Evolutionary conservation across 2,888 invertebrate genomes (phyloP).

Genomic region (Orthosia gothica): DNA sequence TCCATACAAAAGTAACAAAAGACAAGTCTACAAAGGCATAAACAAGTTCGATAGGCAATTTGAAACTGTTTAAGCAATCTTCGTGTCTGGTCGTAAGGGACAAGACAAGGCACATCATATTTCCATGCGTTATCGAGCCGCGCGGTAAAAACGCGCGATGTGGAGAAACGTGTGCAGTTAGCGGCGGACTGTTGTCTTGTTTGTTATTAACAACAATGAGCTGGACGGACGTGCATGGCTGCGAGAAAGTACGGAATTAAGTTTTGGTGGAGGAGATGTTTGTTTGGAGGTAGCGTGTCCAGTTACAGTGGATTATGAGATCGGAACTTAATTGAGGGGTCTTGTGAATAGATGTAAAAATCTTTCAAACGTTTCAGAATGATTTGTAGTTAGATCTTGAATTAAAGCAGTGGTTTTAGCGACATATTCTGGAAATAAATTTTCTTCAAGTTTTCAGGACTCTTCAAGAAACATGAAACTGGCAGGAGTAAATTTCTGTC

Average conservation of each 20-base stretch:
- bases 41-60: conserved; percentile 68
- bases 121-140: conserved; percentile 73
- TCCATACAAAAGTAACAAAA: conserved; percentile 54
- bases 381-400: too few species aligned
- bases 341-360: background rate
- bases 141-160: conserved; percentile 72
- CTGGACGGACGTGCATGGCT: conserved; percentile 70
- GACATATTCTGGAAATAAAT: background rate
- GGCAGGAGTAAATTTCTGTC: conserved; percentile 60
- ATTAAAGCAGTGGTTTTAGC: background rate
- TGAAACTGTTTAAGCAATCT: conserved; percentile 72
- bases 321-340: background rate
- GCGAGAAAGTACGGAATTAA: conserved; percentile 69
- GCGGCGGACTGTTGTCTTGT: conserved; percentile 87
- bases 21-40: conserved; percentile 58
- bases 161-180: conserved; percentile 82
- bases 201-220: conserved; percentile 88
- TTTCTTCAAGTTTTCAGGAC: background rate
- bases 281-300: background rate
- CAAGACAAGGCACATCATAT: conserved; percentile 72
- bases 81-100: conserved; percentile 61
- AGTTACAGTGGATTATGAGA: background rate
- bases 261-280: background rate
- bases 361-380: background rate
- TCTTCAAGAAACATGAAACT: background rate